A percentile compares a stretch with the other conserved stretches of the same genome.
phyloP scores from a whole-genome alignment of 2,797 vertebrate species.

The Phalloptychus januarius region DNA sequence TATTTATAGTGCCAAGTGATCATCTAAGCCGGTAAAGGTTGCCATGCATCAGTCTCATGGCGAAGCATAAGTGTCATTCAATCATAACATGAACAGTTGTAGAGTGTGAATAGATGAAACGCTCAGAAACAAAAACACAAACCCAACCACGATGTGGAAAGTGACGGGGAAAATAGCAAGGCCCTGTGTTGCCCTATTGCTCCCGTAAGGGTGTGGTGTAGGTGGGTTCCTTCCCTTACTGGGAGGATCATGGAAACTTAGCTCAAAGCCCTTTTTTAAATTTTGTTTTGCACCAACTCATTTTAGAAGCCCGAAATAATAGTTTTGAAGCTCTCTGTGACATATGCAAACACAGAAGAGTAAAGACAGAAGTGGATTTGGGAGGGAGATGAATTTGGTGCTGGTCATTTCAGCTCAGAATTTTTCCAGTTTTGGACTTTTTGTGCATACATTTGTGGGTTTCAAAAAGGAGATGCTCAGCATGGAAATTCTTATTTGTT shows the following conservation, averaged over 20 bases:
- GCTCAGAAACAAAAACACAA: slow-evolving; percentile 56
- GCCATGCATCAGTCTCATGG: neutral
- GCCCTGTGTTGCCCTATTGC: slow-evolving; percentile 61
- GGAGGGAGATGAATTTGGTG: neutral
- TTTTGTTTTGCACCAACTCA: slow-evolving; percentile 33
- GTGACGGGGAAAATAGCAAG: slow-evolving; percentile 51
- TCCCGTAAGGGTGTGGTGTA: slow-evolving; percentile 62
- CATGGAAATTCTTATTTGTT: neutral
- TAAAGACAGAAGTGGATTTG: neutral
- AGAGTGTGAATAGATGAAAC: slow-evolving; percentile 25
- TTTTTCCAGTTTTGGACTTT: neutral
- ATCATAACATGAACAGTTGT: slow-evolving; percentile 7
- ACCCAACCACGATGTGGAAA: slow-evolving; percentile 54
- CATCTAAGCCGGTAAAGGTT: neutral
- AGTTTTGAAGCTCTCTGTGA: neutral
- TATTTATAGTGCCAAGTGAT: neutral
- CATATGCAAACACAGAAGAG: neutral
- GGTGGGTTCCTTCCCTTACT: slow-evolving; percentile 71
- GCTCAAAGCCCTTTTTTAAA: slow-evolving; percentile 32
- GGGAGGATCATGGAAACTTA: slow-evolving; percentile 77
- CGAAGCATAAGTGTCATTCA: slow-evolving; percentile 1
- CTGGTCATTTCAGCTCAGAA: neutral
- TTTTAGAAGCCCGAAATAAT: slow-evolving; percentile 9
- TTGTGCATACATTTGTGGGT: neutral
- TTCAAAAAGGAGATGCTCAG: neutral